phyloP scores from a whole-genome alignment of 2,888 invertebrate species.

The Drosophila setosimentum region DNA sequence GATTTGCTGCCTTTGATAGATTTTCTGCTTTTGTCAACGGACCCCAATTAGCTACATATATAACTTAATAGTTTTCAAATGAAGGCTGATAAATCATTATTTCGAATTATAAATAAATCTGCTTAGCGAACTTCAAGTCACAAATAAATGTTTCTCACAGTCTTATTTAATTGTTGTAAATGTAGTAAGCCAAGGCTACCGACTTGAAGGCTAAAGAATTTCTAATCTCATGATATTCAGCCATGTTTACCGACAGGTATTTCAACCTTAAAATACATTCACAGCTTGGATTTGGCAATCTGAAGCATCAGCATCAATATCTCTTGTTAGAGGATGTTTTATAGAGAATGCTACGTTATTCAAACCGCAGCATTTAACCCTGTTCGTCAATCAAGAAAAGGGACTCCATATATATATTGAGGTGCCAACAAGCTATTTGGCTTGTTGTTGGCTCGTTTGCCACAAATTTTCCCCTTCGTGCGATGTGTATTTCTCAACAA shows the following conservation, averaged over 20 bases:
- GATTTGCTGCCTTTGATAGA: slow-evolving; percentile 30
- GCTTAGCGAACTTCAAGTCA: slow-evolving; percentile 6
- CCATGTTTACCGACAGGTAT: background rate
- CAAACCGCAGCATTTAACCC: background rate
- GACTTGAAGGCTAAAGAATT: background rate
- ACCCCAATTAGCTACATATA: slow-evolving; percentile 33
- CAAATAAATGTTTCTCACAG: slow-evolving; percentile 15
- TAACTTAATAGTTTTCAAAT: slow-evolving; percentile 12
- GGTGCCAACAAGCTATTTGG: slow-evolving; percentile 5
- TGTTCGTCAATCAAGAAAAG: background rate
- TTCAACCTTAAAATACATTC: too few species aligned
- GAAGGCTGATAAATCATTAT: slow-evolving; percentile 24
- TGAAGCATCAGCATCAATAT: background rate
- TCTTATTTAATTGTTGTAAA: background rate
- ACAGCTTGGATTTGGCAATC: background rate
- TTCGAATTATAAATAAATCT: background rate
- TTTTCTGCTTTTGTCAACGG: slow-evolving; percentile 50
- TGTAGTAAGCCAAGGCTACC: background rate
- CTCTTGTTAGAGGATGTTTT: too few species aligned
- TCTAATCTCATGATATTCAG: background rate
- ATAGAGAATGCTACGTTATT: too few species aligned
- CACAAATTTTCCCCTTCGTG: background rate
- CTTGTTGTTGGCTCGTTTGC: background rate
- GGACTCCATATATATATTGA: background rate
- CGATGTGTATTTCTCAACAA: slow-evolving; percentile 41